These are phyloP conservation scores for Schizotus pectinicornis DNA, from an alignment of 2,888 invertebrate species.

Conservation along the genomic window DNA sequence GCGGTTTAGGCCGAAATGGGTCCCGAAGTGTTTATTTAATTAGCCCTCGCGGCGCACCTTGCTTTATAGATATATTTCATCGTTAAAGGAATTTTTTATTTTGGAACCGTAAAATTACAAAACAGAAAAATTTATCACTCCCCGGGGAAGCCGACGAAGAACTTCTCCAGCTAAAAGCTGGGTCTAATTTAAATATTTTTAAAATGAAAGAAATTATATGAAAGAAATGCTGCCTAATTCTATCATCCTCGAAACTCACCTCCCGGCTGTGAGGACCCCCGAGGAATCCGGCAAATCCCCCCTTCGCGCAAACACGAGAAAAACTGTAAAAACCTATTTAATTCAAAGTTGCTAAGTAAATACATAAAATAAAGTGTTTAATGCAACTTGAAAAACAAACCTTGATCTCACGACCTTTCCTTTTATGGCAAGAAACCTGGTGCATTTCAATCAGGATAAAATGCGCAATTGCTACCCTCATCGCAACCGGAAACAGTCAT, in stretches of 20 bases:
- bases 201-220: constrained; percentile 19
- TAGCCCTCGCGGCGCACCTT: neutral
- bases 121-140: constrained; percentile 24
- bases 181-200: constrained; percentile 17
- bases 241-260: neutral
- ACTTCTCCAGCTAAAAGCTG: constrained; percentile 15
- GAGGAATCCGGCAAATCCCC: constrained; percentile 2
- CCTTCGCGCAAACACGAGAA: constrained; percentile 1
- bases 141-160: constrained; percentile 15
- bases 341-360: constrained; percentile 18
- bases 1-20: too few relatives aligned
- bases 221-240: constrained; percentile 15
- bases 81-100: constrained; percentile 2
- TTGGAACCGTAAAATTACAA: constrained; percentile 22
- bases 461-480: constrained; percentile 12
- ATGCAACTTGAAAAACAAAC: constrained; percentile 8
- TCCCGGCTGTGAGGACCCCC: neutral
- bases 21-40: constrained; percentile 13
- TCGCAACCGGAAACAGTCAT: constrained; percentile 5
- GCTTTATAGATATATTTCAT: constrained; percentile 14
- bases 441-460: constrained; percentile 16
- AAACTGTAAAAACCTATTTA: constrained; percentile 11
- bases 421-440: constrained; percentile 5
- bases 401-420: constrained; percentile 3
- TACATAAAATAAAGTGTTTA: constrained; percentile 7